Percentiles rank a stretch among this genome's conserved stretches.
These are phyloP conservation scores for Phaonia tiefii DNA, from an alignment of 2,888 invertebrate genomes.

Conservation along the genomic window DNA sequence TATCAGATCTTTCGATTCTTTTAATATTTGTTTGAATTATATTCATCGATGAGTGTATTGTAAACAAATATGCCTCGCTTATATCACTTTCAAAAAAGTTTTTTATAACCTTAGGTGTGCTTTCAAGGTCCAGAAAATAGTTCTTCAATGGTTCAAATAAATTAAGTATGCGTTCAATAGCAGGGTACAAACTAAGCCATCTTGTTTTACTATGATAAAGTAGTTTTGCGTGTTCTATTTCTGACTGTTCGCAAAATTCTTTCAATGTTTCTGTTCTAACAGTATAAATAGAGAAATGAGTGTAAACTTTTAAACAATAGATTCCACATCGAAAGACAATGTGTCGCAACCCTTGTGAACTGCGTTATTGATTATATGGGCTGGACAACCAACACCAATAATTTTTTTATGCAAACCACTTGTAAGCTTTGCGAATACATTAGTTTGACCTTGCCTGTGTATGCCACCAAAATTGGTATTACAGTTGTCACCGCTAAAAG, in stretches of 20 bases:
- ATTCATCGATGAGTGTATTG: conserved; percentile 11
- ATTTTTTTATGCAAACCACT: too few relatives aligned
- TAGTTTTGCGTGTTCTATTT: conserved; percentile 1
- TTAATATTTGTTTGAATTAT: conserved; percentile 13
- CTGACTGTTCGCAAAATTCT: conserved; percentile 20
- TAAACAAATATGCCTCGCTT: too few relatives aligned
- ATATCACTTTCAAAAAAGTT: too few relatives aligned
- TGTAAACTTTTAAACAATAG: conserved; percentile 15
- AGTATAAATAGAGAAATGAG: conserved; percentile 25
- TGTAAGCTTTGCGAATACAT: too few relatives aligned
- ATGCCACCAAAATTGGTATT: conserved; percentile 38
- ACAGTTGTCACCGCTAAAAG: conserved; percentile 34
- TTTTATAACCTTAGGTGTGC: too few relatives aligned
- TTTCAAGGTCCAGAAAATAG: conserved; percentile 14
- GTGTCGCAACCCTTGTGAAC: conserved; percentile 29
- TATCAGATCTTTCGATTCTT: too few relatives aligned
- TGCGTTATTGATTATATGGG: too few relatives aligned
- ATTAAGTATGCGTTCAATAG: conserved; percentile 21
- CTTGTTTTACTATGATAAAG: conserved; percentile 24
- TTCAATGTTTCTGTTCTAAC: too few relatives aligned
- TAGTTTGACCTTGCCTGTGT: conserved; percentile 16
- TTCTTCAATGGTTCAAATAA: conserved; percentile 15
- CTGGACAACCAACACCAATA: background rate
- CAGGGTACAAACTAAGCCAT: conserved; percentile 31
- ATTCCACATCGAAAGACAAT: background rate